A percentile compares a stretch with the other conserved stretches of the same genome.
Evolutionary conservation across 2,888 invertebrate genomes (phyloP).

Genomic region (Minunthozetes semirufus): DNA sequence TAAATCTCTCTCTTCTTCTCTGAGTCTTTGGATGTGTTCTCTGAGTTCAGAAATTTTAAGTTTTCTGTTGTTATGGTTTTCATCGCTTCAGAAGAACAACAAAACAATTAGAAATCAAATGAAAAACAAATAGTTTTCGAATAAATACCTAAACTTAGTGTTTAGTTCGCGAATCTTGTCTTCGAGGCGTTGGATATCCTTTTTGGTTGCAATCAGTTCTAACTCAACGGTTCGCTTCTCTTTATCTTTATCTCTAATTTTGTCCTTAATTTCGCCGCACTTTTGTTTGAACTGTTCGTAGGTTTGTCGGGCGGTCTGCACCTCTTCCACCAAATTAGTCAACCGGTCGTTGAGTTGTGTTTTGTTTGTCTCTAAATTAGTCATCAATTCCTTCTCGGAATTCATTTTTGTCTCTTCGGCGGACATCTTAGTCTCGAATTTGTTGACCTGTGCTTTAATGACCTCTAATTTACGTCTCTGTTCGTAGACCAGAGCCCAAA

Average conservation of each 20-base stretch:
- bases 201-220: neutral
- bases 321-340: slow-evolving; percentile 36
- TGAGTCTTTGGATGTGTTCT: slow-evolving; percentile 38
- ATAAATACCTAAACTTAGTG: slow-evolving; percentile 26
- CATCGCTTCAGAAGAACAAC: neutral
- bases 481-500: slow-evolving; percentile 53
- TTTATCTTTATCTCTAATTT: slow-evolving; percentile 44
- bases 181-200: slow-evolving; percentile 25
- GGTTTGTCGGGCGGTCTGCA: neutral
- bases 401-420: slow-evolving; percentile 43
- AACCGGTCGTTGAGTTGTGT: slow-evolving; percentile 45
- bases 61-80: slow-evolving; percentile 3
- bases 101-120: neutral
- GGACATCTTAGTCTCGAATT: slow-evolving; percentile 45
- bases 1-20: slow-evolving; percentile 37
- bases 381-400: slow-evolving; percentile 44
- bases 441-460: slow-evolving; percentile 44
- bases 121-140: neutral
- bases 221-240: slow-evolving; percentile 39
- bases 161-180: slow-evolving; percentile 36
- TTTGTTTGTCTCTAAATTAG: slow-evolving; percentile 39
- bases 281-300: slow-evolving; percentile 30
- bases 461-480: slow-evolving; percentile 45
- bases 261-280: slow-evolving; percentile 42
- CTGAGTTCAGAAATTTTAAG: slow-evolving; percentile 12